These are phyloP conservation scores for Ailuropoda melanoleuca DNA, from an alignment of 2,113 vertebrate species.

Conservation along the genomic window DNA sequence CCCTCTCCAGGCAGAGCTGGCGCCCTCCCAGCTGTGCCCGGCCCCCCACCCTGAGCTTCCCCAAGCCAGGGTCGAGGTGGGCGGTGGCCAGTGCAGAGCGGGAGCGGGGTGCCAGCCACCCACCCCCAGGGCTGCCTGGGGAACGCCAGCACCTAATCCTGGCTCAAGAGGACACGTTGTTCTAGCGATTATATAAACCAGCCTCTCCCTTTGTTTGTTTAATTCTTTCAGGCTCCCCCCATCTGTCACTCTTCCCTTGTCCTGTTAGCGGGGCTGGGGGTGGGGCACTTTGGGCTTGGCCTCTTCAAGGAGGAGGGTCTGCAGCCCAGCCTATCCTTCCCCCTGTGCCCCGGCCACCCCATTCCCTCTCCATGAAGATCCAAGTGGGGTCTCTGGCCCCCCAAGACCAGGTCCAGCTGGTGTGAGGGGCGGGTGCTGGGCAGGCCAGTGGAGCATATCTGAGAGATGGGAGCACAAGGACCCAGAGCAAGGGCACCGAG, in stretches of 20 bases:
- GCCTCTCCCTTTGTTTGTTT: constrained; percentile 83
- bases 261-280: constrained; percentile 70
- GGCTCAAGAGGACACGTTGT: constrained; percentile 82
- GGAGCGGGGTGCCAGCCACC: not conserved
- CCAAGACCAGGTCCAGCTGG: not conserved
- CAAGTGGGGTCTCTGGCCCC: not conserved
- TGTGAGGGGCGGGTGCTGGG: not conserved
- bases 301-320: not conserved
- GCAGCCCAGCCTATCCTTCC: too few species aligned
- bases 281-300: not conserved
- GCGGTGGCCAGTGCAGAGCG: not conserved
- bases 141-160: constrained; percentile 79
- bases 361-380: not conserved
- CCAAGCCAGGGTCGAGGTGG: not conserved
- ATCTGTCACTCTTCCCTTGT: constrained; percentile 56
- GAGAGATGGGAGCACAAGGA: not conserved
- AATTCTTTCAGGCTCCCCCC: constrained; percentile 62
- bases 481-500: not conserved
- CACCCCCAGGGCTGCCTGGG: constrained; percentile 67
- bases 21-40: not conserved
- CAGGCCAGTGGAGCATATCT: not conserved
- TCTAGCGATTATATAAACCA: constrained; percentile 82
- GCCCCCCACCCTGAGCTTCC: not conserved
- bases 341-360: not conserved
- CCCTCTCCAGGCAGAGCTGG: not conserved